Evolutionary conservation across 2,797 vertebrate genomes (phyloP).

Genomic region (Steatocranus sp.): DNA sequence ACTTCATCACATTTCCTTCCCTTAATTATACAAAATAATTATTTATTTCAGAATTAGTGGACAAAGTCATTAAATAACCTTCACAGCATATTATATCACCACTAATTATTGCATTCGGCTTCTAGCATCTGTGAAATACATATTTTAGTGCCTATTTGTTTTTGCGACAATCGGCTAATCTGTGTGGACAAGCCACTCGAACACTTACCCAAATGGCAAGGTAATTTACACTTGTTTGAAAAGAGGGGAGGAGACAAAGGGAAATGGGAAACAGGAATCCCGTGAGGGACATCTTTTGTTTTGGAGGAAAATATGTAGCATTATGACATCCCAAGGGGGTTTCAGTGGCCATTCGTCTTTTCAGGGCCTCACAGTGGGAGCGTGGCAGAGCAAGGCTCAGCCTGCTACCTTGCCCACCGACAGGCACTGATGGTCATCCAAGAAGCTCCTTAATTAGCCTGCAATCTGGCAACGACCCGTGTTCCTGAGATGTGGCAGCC

Average conservation of each 20-base stretch:
- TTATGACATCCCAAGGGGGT: conserved; percentile 70
- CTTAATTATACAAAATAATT: conserved; percentile 60
- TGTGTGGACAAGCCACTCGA: conserved; percentile 59
- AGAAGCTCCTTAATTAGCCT: conserved; percentile 84
- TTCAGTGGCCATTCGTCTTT: conserved; percentile 74
- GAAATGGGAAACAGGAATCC: conserved; percentile 60
- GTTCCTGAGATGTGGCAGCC: conserved; percentile 79
- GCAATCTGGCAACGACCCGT: conserved; percentile 81
- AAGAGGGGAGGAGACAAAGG: conserved; percentile 40
- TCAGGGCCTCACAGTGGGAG: conserved; percentile 76
- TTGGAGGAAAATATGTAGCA: conserved; percentile 68
- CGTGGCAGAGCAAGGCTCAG: conserved; percentile 69
- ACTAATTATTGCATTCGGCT: conserved; percentile 59
- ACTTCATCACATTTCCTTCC: conserved; percentile 43
- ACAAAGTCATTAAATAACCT: conserved; percentile 66
- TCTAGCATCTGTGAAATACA: conserved; percentile 62
- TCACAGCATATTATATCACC: conserved; percentile 59
- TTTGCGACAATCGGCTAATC: conserved; percentile 60
- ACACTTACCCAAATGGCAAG: conserved; percentile 56
- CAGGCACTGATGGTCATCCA: conserved; percentile 85
- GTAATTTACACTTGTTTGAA: conserved; percentile 73
- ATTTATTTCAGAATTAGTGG: conserved; percentile 59
- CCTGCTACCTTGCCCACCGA: conserved; percentile 77
- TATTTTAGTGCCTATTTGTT: conserved; percentile 58
- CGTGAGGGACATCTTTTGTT: conserved; percentile 70